Percentiles rank a stretch among this genome's conserved stretches.
phyloP scores from a whole-genome alignment of 2,888 invertebrate species.

The Caenorhabditis sp. region DNA sequence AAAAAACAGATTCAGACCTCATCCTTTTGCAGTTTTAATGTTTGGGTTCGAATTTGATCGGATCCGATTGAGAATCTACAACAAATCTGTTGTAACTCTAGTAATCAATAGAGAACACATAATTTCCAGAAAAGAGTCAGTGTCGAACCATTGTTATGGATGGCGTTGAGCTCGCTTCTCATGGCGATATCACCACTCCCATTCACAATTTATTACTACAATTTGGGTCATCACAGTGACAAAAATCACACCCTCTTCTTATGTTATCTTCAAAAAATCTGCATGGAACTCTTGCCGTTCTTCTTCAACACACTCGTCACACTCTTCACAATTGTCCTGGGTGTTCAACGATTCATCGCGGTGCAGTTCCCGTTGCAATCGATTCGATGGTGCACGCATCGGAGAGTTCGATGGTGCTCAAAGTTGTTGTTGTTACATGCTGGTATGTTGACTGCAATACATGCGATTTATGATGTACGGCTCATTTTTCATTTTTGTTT shows the following conservation, averaged over 20 bases:
- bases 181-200: slow-evolving; percentile 58
- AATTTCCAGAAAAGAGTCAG: slow-evolving; percentile 50
- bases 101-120: not conserved
- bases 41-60: too few relatives aligned
- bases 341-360: slow-evolving; percentile 46
- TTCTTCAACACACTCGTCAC: slow-evolving; percentile 60
- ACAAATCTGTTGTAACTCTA: too few relatives aligned
- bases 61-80: too few relatives aligned
- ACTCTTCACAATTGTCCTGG: slow-evolving; percentile 51
- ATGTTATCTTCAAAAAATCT: slow-evolving; percentile 55
- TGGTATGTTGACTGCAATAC: slow-evolving; percentile 33
- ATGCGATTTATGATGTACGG: slow-evolving; percentile 49
- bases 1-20: too few relatives aligned
- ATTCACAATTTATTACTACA: slow-evolving; percentile 59
- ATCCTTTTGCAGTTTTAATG: too few relatives aligned
- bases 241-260: slow-evolving; percentile 45
- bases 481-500: slow-evolving; percentile 56
- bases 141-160: slow-evolving; percentile 54
- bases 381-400: slow-evolving; percentile 46
- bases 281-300: slow-evolving; percentile 59
- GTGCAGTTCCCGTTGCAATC: slow-evolving; percentile 58
- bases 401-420: slow-evolving; percentile 42
- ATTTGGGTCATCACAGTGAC: slow-evolving; percentile 46
- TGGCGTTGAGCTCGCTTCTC: slow-evolving; percentile 52
- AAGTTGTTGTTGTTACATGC: slow-evolving; percentile 46